phyloP scores from a whole-genome alignment of 2,113 vertebrate species.

The western clawed frog (Xenopus tropicalis) region UCB_Xtro_10.0 CM004447.2:78905501-78906000 shows the following conservation, averaged over 20 bases:
- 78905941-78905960: constrained; percentile 40
- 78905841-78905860: constrained; percentile 68
- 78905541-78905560: no score
- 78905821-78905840: constrained; percentile 59
- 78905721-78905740: no score
- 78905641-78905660: no score
- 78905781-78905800: constrained; percentile 45
- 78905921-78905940: constrained; percentile 52
- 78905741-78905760: neutral
- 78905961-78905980: constrained; percentile 60
- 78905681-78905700: no score
- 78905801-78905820: constrained; percentile 61
- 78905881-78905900: constrained; percentile 57
- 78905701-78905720: no score
- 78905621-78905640: no score
- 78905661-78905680: no score
- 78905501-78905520: no score
- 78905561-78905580: no score
- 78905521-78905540: no score
- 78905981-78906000: constrained; percentile 61
- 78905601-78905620: no score
- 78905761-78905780: constrained; percentile 44
- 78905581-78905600: no score
- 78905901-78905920: constrained; percentile 62
- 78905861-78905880: constrained; percentile 60